These are phyloP conservation scores for Drosophila pseudotalamancana DNA, from an alignment of 2,888 invertebrate species.

Conservation along the genomic window DNA sequence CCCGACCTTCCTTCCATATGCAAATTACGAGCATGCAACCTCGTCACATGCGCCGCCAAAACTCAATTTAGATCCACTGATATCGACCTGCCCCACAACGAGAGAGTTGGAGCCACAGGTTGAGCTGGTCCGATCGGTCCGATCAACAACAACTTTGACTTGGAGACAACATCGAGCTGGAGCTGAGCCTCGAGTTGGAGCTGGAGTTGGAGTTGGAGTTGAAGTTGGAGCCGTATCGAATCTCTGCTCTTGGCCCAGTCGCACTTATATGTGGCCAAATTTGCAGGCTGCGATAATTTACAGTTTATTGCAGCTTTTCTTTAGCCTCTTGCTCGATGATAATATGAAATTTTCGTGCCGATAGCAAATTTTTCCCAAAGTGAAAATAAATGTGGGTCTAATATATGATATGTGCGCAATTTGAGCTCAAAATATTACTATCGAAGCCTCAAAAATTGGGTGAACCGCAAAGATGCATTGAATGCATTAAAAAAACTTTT, in stretches of 20 bases:
- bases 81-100: slow-evolving; percentile 65
- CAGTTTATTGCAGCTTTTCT: slow-evolving; percentile 32
- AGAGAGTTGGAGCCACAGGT: slow-evolving; percentile 46
- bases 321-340: not conserved
- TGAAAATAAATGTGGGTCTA: slow-evolving; percentile 8
- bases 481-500: no score
- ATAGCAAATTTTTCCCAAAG: slow-evolving; percentile 10
- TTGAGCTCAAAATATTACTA: no score
- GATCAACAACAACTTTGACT: slow-evolving; percentile 18
- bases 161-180: slow-evolving; percentile 30
- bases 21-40: slow-evolving; percentile 74
- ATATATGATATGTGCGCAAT: not conserved
- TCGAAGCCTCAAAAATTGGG: no score
- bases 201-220: no score
- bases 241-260: slow-evolving; percentile 30
- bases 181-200: not conserved
- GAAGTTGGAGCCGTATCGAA: slow-evolving; percentile 28
- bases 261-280: slow-evolving; percentile 35
- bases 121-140: slow-evolving; percentile 43
- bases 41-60: slow-evolving; percentile 79
- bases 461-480: no score
- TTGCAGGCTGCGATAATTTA: slow-evolving; percentile 41
- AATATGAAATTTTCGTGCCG: slow-evolving; percentile 23
- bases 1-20: slow-evolving; percentile 73
- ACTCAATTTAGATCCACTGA: slow-evolving; percentile 77